Base-by-base conservation (phyloP, 2,113 vertebrate species). In the Gasterosteus aculeatus region DNA sequence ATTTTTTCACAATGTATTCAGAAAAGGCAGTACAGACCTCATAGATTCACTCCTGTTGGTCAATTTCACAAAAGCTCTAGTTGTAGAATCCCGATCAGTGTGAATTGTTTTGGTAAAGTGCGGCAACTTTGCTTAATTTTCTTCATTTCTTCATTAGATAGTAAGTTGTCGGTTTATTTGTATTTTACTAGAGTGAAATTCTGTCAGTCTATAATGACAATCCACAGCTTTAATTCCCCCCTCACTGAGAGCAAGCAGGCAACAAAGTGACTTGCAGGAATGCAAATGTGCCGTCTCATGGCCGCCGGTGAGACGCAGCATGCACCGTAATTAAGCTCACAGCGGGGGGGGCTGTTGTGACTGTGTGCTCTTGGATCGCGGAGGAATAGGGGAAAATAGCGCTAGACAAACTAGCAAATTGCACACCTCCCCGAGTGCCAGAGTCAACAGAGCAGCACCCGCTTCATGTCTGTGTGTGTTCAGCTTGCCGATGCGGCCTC, bases 381-480 rank as follows among this genome's bases (percentile, higher is more conserved):
- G 81, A 74, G 83, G 83, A 83, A 85, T 82, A 29, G 86, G 86
- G 86, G 86, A 81, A 88, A 70, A 89, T 88, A 83, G 86, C 82
- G 85, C 75, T 85, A 90, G 92, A 91, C 91, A 92, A 93, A 92
- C 87, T 65, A 84, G 87, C 83, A 90, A 93, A 92, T 87, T 87
- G 78, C 86, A 86, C 84, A 84, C 86, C 89, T 86, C 83, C 76
- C 16, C 15, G 12, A 74, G 92, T 72, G 90, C 90, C 91, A 92
- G 90, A 84, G 85, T 85, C 86, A 93, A 93, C 90, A 86, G 80
- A 86, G 77, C 67, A 51, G 82, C 89, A 84, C 82, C 82, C 84
- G 64, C 75, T 83, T 60, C 66, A 10, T 69, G 85, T 89, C 83
- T 83, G 88, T 88, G 92, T 89, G 89, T 86, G 86, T 82, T 91